These are phyloP conservation scores for Lepus townsendii DNA, from an alignment of 2,797 vertebrate genomes.

Conservation along the genomic window DNA sequence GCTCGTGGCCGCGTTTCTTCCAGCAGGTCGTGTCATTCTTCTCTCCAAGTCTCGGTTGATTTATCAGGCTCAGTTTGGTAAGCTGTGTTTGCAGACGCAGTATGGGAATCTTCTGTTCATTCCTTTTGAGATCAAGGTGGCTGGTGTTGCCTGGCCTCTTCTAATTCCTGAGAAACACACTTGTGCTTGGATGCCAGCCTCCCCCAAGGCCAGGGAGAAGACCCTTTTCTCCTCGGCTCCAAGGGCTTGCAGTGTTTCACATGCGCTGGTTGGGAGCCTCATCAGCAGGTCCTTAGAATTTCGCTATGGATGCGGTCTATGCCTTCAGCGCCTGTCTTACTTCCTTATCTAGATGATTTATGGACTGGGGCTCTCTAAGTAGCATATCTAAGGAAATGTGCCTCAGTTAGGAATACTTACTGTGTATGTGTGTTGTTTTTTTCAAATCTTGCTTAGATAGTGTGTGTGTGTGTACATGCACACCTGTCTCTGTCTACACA, in stretches of 20 bases:
- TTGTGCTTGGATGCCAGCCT: not conserved
- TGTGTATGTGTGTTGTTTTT: not conserved
- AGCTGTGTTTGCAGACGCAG: not conserved
- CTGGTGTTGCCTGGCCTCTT: not conserved
- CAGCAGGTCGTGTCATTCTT: not conserved
- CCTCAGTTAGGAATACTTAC: not conserved
- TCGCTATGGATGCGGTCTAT: not conserved
- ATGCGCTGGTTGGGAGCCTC: not conserved
- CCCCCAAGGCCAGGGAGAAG: too few species aligned
- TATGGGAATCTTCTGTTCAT: not conserved
- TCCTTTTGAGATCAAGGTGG: not conserved
- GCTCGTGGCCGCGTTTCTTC: not conserved
- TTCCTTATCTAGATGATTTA: not conserved
- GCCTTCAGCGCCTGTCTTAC: not conserved
- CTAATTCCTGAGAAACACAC: not conserved
- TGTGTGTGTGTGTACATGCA: not conserved
- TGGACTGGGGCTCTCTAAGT: not conserved
- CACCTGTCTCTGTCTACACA: not conserved
- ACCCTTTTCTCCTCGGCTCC: not conserved
- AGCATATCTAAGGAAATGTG: not conserved
- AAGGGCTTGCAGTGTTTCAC: not conserved
- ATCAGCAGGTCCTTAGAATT: constrained; percentile 20
- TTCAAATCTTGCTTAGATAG: not conserved
- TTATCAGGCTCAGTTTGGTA: not conserved
- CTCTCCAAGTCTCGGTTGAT: not conserved